These are phyloP conservation scores for Hyperoplus immaculatus DNA, from an alignment of 2,797 vertebrate genomes.

Conservation along the genomic window DNA sequence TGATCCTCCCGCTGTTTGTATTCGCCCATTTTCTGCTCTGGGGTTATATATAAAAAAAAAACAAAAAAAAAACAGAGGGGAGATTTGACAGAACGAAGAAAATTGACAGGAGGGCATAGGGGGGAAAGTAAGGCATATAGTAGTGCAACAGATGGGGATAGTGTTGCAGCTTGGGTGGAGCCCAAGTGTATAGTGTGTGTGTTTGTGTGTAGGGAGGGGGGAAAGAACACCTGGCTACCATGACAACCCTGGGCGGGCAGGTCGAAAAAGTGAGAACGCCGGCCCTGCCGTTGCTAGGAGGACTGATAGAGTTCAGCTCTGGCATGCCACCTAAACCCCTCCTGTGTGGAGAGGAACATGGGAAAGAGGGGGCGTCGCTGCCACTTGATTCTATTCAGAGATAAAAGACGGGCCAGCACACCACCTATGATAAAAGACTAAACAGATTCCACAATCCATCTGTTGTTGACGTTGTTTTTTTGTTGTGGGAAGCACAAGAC, in stretches of 20 bases:
- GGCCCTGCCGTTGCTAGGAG: slow-evolving; percentile 76
- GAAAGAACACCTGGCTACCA: slow-evolving; percentile 81
- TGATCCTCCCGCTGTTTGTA: slow-evolving; percentile 46
- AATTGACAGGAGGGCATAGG: slow-evolving; percentile 31
- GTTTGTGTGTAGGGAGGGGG: slow-evolving; percentile 18
- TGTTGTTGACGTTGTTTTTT: slow-evolving; percentile 55
- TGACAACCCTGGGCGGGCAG: slow-evolving; percentile 71
- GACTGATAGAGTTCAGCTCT: slow-evolving; percentile 71
- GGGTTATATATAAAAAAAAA: slow-evolving; percentile 27
- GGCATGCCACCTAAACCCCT: slow-evolving; percentile 74
- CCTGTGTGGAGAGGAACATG: slow-evolving; percentile 63
- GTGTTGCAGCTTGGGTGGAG: slow-evolving; percentile 76
- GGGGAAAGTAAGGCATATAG: slow-evolving; percentile 80
- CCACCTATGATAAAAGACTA: slow-evolving; percentile 56
- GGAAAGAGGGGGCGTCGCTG: slow-evolving; percentile 71
- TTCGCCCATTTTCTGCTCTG: slow-evolving; percentile 64
- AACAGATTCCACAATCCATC: slow-evolving; percentile 64
- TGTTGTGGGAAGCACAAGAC: slow-evolving; percentile 53
- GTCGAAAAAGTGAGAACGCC: slow-evolving; percentile 59
- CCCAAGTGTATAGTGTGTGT: slow-evolving; percentile 51
- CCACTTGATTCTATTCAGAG: slow-evolving; percentile 69
- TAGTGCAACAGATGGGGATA: slow-evolving; percentile 79
- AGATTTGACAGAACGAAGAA: slow-evolving; percentile 27
- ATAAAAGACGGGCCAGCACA: slow-evolving; percentile 60
- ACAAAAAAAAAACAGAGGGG: slow-evolving; percentile 40